Percentiles rank a stretch among this genome's conserved stretches.
Evolutionary conservation across 2,113 vertebrate species (phyloP).

Genomic region (Syngnathus floridae): DNA sequence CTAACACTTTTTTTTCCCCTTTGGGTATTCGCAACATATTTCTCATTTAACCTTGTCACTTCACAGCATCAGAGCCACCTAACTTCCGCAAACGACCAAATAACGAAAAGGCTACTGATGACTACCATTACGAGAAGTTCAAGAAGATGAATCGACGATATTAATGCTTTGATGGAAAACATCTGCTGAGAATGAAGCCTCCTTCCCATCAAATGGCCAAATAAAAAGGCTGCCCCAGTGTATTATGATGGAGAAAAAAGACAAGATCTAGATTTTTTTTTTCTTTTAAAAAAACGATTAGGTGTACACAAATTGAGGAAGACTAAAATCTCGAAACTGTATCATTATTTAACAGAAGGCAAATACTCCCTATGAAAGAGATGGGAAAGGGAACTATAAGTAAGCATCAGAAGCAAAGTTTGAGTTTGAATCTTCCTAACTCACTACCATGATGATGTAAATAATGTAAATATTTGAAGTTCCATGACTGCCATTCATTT

Average conservation of each 20-base stretch:
- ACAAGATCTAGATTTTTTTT: too few relatives aligned
- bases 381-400: background rate
- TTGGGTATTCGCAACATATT: background rate
- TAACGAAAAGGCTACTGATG: slow-evolving; percentile 94
- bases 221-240: background rate
- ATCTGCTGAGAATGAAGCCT: background rate
- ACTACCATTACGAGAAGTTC: slow-evolving; percentile 98
- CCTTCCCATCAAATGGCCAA: background rate
- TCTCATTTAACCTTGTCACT: slow-evolving; percentile 1
- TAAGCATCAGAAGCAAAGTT: background rate
- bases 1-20: too few relatives aligned
- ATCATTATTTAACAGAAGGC: background rate
- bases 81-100: slow-evolving; percentile 88
- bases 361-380: background rate
- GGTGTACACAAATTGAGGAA: background rate
- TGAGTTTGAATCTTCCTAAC: background rate
- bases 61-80: slow-evolving; percentile 73
- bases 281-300: too few relatives aligned
- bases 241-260: too few relatives aligned
- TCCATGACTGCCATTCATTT: background rate
- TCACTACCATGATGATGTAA: slow-evolving; percentile 3
- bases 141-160: slow-evolving; percentile 98
- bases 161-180: slow-evolving; percentile 43
- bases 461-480: slow-evolving; percentile 26
- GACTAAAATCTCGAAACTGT: background rate